Evolutionary conservation across 2,797 vertebrate species (phyloP).

Genomic region (Eospalax fontanierii): DNA sequence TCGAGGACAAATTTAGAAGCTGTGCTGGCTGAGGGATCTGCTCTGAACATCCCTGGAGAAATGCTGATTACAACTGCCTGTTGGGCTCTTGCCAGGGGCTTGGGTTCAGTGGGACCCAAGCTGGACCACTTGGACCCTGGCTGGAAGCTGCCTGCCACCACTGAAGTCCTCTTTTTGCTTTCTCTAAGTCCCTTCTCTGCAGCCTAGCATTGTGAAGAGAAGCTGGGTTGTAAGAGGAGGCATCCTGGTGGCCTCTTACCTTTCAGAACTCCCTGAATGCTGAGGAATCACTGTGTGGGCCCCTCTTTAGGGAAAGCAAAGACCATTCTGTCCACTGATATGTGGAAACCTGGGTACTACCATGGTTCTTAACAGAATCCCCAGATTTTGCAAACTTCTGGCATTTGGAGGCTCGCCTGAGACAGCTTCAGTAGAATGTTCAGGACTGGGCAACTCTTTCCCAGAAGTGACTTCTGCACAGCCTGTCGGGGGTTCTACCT

Average conservation of each 20-base stretch:
- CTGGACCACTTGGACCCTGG: not conserved
- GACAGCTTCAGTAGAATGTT: not conserved
- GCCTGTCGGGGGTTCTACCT: not conserved
- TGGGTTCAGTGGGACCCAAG: not conserved
- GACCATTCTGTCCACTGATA: not conserved
- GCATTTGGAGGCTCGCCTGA: not conserved
- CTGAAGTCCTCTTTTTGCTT: not conserved
- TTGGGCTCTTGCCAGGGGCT: not conserved
- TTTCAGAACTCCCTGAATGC: not conserved
- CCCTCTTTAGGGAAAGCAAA: not conserved
- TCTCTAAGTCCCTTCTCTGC: not conserved
- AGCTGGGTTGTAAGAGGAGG: not conserved
- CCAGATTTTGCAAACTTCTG: not conserved
- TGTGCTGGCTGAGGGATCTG: constrained; percentile 70
- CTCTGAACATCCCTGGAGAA: constrained; percentile 72
- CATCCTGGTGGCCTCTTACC: no score
- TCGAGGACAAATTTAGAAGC: constrained; percentile 83
- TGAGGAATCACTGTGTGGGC: no score
- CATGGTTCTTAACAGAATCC: not conserved
- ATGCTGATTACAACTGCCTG: constrained; percentile 64
- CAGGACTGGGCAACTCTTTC: not conserved
- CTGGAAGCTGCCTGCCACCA: rapidly evolving
- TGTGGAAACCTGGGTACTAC: not conserved
- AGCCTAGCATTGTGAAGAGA: not conserved
- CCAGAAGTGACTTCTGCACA: not conserved